Evolutionary conservation across 1,140 invertebrate genomes (phyloP), one percentile per base, ranked within the genome.

Genomic region (Brachionus sp.): DNA sequence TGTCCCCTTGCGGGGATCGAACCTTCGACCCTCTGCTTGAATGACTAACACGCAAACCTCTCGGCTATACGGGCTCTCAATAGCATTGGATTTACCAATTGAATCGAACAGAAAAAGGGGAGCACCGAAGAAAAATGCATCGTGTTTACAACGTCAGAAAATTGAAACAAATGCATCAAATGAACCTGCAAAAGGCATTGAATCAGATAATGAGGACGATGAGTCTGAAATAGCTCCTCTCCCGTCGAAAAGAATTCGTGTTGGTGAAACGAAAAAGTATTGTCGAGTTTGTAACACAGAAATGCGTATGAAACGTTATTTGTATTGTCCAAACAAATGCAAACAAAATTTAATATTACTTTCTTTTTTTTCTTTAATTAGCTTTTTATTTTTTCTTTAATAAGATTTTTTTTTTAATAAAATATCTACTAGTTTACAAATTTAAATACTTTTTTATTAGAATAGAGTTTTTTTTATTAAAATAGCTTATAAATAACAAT

Each of bases 351-450:
- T 10, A 66, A 12, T 19, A 62, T 29, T 62, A 66, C 7, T 46
- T 46, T 46, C 13, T 13, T 46, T 9, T 46, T 46, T 46, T 46
- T n/a, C n/a, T n/a, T n/a, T n/a, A n/a, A n/a, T n/a, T n/a, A n/a
- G n/a, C n/a, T n/a, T n/a, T n/a, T n/a, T n/a, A n/a, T n/a, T n/a
- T n/a, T n/a, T n/a, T n/a, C n/a, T n/a, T n/a, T n/a, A n/a, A n/a
- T n/a, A n/a, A n/a, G n/a, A n/a, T n/a, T n/a, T 66, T 66, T 33
- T 66, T 66, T 66, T 64, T 23, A 33, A 33, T 66, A 33, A 66
- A 66, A 33, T 35, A 33, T n/a, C 12, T 33, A 5, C 1, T 66
- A 33, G 5, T 66, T 35, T 35, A 66, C 33, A 33, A 29, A 33
- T 33, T 23, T 35, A 66, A 29, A 66, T 66, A 66, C 9, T 66